Percentiles rank a stretch among this genome's conserved stretches.
Evolutionary conservation across 1,140 invertebrate genomes (phyloP).

Genomic region (Macrosteles quadrilineatus): DNA sequence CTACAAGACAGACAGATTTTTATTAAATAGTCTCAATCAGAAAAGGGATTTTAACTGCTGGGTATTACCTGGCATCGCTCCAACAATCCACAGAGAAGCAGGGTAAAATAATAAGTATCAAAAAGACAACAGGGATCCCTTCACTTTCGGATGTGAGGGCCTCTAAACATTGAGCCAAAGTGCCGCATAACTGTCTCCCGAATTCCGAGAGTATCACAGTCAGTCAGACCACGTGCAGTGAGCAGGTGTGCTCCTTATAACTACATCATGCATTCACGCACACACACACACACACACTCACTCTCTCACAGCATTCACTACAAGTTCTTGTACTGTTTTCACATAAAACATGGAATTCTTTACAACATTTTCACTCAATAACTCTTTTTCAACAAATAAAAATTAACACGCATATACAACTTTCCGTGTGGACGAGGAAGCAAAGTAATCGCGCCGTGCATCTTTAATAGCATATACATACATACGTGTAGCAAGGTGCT

Average conservation of each 20-base stretch:
- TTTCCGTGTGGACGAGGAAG: conserved; percentile 33
- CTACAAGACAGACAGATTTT: no score
- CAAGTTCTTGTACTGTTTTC: conserved; percentile 33
- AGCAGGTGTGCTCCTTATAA: conserved; percentile 4
- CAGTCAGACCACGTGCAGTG: background rate
- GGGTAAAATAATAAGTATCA: background rate
- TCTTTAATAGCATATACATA: conserved; percentile 24
- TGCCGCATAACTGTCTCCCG: background rate
- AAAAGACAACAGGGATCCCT: background rate
- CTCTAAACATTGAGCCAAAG: background rate
- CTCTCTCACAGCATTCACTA: background rate
- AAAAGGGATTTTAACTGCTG: no score
- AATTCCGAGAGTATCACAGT: conserved; percentile 2
- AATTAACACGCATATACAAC: conserved; percentile 37
- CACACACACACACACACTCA: conserved; percentile 11
- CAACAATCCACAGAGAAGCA: background rate
- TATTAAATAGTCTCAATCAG: no score
- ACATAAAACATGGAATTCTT: conserved; percentile 39
- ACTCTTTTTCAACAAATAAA: conserved; percentile 14
- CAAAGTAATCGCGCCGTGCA: conserved; percentile 22
- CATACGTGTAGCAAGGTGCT: conserved; percentile 5
- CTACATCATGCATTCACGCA: conserved; percentile 18
- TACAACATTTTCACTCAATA: conserved; percentile 7
- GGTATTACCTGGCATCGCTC: no score
- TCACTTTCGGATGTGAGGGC: background rate